Percentiles rank a stretch among this genome's conserved stretches.
phyloP scores from a whole-genome alignment of 2,113 vertebrate genomes.

The Otolemur garnettii region DNA sequence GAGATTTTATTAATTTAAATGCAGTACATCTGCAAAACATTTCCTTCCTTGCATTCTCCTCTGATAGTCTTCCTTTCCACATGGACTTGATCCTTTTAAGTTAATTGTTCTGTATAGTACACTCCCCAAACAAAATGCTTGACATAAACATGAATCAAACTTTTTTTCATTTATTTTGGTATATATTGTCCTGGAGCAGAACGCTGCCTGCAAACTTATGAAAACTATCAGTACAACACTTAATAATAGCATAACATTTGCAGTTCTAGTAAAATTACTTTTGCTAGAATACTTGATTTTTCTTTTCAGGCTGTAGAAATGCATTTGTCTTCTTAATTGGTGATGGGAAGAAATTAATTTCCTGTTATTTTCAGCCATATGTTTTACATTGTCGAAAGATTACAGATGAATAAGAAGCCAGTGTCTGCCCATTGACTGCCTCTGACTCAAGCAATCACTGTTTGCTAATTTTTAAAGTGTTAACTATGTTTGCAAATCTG shows the following conservation, averaged over 20 bases:
- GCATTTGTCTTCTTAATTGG: conserved; percentile 49
- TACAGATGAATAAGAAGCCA: neutral
- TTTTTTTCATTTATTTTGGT: conserved; percentile 81
- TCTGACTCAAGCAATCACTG: neutral
- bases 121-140: conserved; percentile 86
- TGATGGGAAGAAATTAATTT: conserved; percentile 79
- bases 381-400: conserved; percentile 70
- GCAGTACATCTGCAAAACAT: conserved; percentile 93
- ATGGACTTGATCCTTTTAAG: conserved; percentile 89
- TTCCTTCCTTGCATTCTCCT: conserved; percentile 89
- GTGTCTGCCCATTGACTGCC: neutral
- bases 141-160: conserved; percentile 83
- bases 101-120: conserved; percentile 88
- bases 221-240: neutral
- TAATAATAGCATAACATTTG: conserved; percentile 42
- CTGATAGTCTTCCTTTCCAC: conserved; percentile 89
- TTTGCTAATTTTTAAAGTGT: conserved; percentile 41
- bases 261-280: conserved; percentile 44
- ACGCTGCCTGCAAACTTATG: neutral
- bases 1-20: conserved; percentile 94
- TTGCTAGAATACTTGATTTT: neutral
- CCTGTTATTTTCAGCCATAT: conserved; percentile 62
- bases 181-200: conserved; percentile 58
- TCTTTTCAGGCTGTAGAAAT: conserved; percentile 47
- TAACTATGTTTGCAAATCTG: neutral